phyloP scores from a whole-genome alignment of 2,888 invertebrate species.

The Ditula angustiorana region DNA sequence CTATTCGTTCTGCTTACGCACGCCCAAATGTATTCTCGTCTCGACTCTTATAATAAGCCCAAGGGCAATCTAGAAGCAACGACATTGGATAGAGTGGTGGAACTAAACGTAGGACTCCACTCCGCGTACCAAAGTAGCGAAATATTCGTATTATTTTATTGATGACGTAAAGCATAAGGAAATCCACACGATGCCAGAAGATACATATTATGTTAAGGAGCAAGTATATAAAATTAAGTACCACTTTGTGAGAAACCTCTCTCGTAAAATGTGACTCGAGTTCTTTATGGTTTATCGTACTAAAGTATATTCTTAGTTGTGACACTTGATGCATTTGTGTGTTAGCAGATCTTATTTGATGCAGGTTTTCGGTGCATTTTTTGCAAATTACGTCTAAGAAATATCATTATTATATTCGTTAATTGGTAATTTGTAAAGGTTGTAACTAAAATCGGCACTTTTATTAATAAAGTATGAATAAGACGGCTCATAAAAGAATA shows the following conservation, averaged over 20 bases:
- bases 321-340: not conserved
- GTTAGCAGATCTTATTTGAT: no score
- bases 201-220: slow-evolving; percentile 22
- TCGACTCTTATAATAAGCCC: slow-evolving; percentile 60
- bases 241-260: slow-evolving; percentile 32
- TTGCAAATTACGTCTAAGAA: no score
- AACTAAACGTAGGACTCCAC: slow-evolving; percentile 52
- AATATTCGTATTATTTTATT: slow-evolving; percentile 63
- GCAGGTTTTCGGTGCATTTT: no score
- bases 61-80: slow-evolving; percentile 58
- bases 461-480: not conserved
- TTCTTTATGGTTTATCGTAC: not conserved
- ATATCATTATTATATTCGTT: not conserved
- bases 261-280: slow-evolving; percentile 21
- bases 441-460: not conserved
- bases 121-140: slow-evolving; percentile 47
- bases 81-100: slow-evolving; percentile 65
- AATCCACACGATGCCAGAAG: slow-evolving; percentile 18
- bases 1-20: slow-evolving; percentile 56
- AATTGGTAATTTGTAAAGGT: not conserved
- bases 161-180: slow-evolving; percentile 48
- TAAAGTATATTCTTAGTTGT: not conserved
- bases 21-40: slow-evolving; percentile 50
- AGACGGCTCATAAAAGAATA: not conserved
- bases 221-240: slow-evolving; percentile 34